Evolutionary conservation across 2,797 vertebrate species (phyloP), one percentile per base, ranked within the genome.

Genomic region (Mormyrus proboscirostris): DNA sequence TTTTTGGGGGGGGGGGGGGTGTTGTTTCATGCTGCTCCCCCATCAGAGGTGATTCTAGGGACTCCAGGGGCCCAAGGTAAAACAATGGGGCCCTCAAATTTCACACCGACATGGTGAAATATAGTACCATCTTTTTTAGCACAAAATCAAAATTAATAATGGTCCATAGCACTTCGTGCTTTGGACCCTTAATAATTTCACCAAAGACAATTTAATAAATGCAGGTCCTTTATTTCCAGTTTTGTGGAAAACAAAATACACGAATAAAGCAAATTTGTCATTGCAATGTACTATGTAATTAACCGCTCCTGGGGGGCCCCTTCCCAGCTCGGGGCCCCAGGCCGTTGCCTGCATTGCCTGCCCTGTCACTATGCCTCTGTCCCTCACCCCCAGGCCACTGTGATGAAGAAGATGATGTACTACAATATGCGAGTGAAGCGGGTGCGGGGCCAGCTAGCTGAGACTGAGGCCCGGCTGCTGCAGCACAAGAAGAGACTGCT

Each of bases 331-430:
- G 7, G 57, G 57, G 62, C 62, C 22, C 62, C 62, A 29, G 22
- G 62, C 33, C 2, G 2, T 16, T 38, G 29, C 16, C 38, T 0
- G 41, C 41, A n/a, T 41, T n/a, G 16, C 14, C 62, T 29, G 22
- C 25, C 62, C 62, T 4, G 62, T 33, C 29, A 73, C 65, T 73
- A 29, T 84, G 19, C 41, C 7, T 84, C 82, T 50, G 44, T 22
- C n/a, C 51, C 33, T 33, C 85, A 29, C 88, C 91, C 82, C 87
- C 91, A 99, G 98, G 94, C 94, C 76, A 97, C 95, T 88, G 96
- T 96, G 84, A 95, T 96, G 94, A 98, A 98, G 94, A 99, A 98
- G 94, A 95, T 95, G 90, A 98, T 98, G 96, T 99, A 97, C 93
- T 99, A 98, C 91, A 97, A 97, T 91, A 98, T 98, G 97, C 95